Percentiles rank a stretch among this genome's conserved stretches.
phyloP scores from a whole-genome alignment of 1,140 invertebrate genomes.

The Pseudomyrmex cubaensis region DNA sequence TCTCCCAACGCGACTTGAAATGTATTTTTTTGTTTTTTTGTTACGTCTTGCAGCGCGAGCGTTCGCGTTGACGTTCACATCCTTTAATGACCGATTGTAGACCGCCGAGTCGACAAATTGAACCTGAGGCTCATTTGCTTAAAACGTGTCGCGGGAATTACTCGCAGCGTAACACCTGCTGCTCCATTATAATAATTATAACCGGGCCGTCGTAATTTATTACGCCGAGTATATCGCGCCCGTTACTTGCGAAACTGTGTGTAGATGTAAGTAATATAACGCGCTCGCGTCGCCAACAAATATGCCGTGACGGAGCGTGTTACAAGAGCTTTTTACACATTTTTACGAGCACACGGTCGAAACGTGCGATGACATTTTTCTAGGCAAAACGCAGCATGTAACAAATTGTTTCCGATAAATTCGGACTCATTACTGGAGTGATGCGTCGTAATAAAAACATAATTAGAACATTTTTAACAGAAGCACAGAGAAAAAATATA shows the following conservation, averaged over 20 bases:
- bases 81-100: constrained; percentile 79
- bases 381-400: background rate
- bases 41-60: constrained; percentile 3
- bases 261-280: constrained; percentile 59
- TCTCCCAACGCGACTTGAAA: constrained; percentile 23
- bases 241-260: constrained; percentile 66
- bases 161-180: constrained; percentile 78
- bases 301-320: constrained; percentile 28
- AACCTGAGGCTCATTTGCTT: constrained; percentile 81
- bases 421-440: background rate
- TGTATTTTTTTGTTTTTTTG: constrained; percentile 35
- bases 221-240: constrained; percentile 67
- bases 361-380: background rate
- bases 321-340: constrained; percentile 42
- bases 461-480: too few species aligned
- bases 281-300: constrained; percentile 43
- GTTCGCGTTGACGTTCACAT: constrained; percentile 40
- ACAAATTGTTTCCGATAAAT: constrained; percentile 10
- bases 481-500: too few species aligned
- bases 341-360: constrained; percentile 25
- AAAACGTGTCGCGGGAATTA: constrained; percentile 79
- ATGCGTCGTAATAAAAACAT: too few species aligned
- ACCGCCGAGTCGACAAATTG: constrained; percentile 78
- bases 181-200: constrained; percentile 84
- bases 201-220: constrained; percentile 77